A percentile compares a stretch with the other conserved stretches of the same genome.
phyloP scores from a whole-genome alignment of 2,113 vertebrate species.

The Notiomystis cincta region DNA sequence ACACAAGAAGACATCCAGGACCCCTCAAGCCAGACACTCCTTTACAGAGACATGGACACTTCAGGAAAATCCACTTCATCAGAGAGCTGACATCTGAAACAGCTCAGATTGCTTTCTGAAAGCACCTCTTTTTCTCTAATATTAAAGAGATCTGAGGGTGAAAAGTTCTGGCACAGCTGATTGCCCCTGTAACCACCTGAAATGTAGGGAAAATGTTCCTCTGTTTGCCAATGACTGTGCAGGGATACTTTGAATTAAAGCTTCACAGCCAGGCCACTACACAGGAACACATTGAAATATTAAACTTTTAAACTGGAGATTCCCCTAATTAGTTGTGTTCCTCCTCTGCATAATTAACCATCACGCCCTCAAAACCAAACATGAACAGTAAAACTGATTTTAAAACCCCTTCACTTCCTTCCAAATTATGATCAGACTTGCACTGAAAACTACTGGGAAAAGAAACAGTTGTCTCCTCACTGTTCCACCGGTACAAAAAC shows the following conservation, averaged over 20 bases:
- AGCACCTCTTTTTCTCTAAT: not conserved
- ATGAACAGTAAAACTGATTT: not conserved
- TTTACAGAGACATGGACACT: not conserved
- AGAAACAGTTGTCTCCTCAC: not conserved
- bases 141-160: not conserved
- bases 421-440: not conserved
- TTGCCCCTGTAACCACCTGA: not conserved
- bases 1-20: not conserved
- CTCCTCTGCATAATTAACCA: not conserved
- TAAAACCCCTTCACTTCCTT: not conserved
- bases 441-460: not conserved
- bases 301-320: not conserved
- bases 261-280: not conserved
- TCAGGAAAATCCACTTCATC: not conserved
- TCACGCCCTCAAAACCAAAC: not conserved
- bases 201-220: not conserved
- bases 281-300: not conserved
- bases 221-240: not conserved
- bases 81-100: not conserved
- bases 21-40: not conserved
- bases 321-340: not conserved
- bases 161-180: not conserved
- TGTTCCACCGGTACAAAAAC: not conserved
- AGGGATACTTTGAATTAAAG: not conserved
- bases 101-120: not conserved